phyloP scores from a whole-genome alignment of 1,140 invertebrate genomes.

The Phymorhynchus buccinoides region DNA sequence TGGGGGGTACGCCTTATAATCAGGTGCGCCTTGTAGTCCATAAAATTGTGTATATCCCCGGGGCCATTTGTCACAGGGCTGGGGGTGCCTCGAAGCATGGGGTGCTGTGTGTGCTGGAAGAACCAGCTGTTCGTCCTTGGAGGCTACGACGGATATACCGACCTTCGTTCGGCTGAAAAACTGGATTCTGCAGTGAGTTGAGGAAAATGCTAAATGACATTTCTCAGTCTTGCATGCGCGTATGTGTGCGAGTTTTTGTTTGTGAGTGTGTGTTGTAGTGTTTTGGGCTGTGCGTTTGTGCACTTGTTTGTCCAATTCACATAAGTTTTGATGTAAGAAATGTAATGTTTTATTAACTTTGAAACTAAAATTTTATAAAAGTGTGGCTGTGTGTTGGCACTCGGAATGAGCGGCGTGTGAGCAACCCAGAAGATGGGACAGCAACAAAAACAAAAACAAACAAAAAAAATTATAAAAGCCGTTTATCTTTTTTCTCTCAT shows the following conservation, averaged over 20 bases:
- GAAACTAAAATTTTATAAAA: too few relatives aligned
- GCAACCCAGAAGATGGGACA: too few relatives aligned
- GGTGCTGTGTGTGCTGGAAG: constrained; percentile 37
- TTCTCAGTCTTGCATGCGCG: background rate
- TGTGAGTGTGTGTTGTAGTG: constrained; percentile 3
- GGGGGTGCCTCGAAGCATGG: constrained; percentile 43
- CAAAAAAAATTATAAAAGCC: too few relatives aligned
- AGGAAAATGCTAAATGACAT: background rate
- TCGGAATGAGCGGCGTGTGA: too few relatives aligned
- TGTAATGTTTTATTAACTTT: too few relatives aligned
- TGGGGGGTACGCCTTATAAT: too few relatives aligned
- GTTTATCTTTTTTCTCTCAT: too few relatives aligned
- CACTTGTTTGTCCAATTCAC: background rate
- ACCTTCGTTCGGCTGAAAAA: constrained; percentile 40
- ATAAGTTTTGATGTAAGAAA: too few relatives aligned
- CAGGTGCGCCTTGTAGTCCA: too few relatives aligned
- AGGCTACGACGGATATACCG: constrained; percentile 44
- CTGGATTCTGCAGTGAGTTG: constrained; percentile 31
- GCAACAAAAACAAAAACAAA: too few relatives aligned
- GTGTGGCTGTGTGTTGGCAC: too few relatives aligned
- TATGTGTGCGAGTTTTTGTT: constrained; percentile 9
- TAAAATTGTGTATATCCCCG: too few relatives aligned
- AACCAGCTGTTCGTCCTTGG: constrained; percentile 41
- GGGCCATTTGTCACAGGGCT: constrained; percentile 32
- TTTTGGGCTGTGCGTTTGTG: background rate